Evolutionary conservation across 2,888 invertebrate genomes (phyloP).

Genomic region (Anorthoa munda): DNA sequence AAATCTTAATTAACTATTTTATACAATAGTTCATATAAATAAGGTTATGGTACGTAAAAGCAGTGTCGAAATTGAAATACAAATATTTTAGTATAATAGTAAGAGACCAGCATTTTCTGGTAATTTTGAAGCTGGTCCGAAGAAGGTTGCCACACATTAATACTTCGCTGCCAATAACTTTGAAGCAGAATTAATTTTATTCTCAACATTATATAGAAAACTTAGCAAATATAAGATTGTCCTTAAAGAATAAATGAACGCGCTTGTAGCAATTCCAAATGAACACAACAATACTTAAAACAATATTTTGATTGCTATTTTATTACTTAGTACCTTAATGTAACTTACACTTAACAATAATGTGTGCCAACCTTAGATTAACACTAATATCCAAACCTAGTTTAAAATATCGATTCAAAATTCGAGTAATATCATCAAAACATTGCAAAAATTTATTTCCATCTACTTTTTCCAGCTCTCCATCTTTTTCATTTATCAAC

Average conservation of each 20-base stretch:
- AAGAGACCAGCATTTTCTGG: conserved; percentile 61
- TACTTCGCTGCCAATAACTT: neutral
- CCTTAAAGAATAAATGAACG: conserved; percentile 51
- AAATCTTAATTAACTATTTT: conserved; percentile 83
- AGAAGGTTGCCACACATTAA: conserved; percentile 57
- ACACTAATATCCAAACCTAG: conserved; percentile 69
- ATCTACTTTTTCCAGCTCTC: conserved; percentile 31
- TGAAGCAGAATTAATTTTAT: conserved; percentile 17
- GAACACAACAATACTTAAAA: conserved; percentile 62
- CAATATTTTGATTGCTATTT: conserved; percentile 19
- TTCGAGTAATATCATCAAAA: conserved; percentile 77
- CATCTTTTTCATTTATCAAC: conserved; percentile 32
- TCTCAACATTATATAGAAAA: conserved; percentile 13
- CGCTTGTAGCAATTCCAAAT: conserved; percentile 54
- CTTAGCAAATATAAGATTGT: conserved; percentile 17
- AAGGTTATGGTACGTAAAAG: conserved; percentile 84
- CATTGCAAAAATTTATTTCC: conserved; percentile 54
- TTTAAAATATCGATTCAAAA: conserved; percentile 72
- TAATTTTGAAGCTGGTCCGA: conserved; percentile 47
- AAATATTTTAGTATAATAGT: conserved; percentile 64
- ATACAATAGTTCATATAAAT: conserved; percentile 79
- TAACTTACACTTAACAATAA: conserved; percentile 45
- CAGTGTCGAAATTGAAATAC: conserved; percentile 83
- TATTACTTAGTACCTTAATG: conserved; percentile 35
- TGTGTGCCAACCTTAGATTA: conserved; percentile 60